Percentiles rank a stretch among this genome's conserved stretches.
Evolutionary conservation across 2,888 invertebrate genomes (phyloP).

Genomic region (Andrena camellia): DNA sequence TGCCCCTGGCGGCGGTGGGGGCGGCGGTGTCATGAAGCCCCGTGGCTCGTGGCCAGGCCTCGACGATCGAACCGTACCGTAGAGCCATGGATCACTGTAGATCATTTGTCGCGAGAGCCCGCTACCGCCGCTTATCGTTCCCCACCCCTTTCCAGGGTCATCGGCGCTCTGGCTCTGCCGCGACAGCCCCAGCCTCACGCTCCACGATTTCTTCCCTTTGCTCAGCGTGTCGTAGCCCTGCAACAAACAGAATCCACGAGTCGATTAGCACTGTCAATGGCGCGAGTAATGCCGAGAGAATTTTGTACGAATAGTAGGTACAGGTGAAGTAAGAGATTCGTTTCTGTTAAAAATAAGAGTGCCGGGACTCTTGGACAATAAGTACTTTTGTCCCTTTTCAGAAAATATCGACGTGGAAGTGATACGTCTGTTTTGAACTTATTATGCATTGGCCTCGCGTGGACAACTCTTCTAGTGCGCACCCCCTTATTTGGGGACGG

Average conservation of each 20-base stretch:
- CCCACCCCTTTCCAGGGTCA: conserved; percentile 78
- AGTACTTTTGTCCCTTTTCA: too few species aligned
- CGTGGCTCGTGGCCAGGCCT: conserved; percentile 80
- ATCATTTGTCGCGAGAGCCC: conserved; percentile 93
- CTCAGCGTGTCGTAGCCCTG: conserved; percentile 85
- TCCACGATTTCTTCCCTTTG: conserved; percentile 90
- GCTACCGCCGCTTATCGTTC: conserved; percentile 88
- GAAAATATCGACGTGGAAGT: background rate
- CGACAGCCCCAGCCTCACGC: conserved; percentile 89
- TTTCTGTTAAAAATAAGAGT: too few species aligned
- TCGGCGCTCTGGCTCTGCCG: conserved; percentile 85
- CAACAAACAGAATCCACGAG: background rate
- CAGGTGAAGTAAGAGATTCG: too few species aligned
- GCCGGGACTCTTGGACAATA: too few species aligned
- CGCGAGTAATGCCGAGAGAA: too few species aligned
- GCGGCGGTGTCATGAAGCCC: conserved; percentile 85
- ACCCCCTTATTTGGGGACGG: background rate
- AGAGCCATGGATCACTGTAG: conserved; percentile 90
- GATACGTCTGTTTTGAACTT: background rate
- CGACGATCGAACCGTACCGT: conserved; percentile 90
- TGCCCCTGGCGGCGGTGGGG: conserved; percentile 87
- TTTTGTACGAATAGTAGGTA: too few species aligned
- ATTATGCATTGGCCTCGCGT: background rate
- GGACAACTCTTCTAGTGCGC: background rate
- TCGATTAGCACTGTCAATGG: background rate